Base-by-base conservation (phyloP, 2,113 vertebrate genomes). In the Sorex fumeus region DNA sequence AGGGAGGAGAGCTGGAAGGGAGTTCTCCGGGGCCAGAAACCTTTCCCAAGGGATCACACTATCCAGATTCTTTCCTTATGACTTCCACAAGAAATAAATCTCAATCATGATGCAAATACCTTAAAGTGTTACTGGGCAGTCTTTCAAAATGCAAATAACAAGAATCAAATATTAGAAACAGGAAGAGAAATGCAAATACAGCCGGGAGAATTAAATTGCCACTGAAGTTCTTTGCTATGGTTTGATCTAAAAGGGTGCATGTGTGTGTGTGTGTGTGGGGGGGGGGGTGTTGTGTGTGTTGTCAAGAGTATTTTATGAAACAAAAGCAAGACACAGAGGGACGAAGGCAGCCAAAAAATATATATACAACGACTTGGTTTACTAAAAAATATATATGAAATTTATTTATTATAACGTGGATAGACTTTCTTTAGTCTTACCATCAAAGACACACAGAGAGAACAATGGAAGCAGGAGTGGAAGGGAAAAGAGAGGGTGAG, bases 71-170 rank as follows among this genome's bases (percentile, higher is more conserved):
- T 98, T 97, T 97, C 97, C 98, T 98, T 98, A 98, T 97, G 96
- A 97, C 97, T 96, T 96, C 97, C 96, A 80, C 64, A 97, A 94
- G 93, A 91, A 93, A 97, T 96, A 97, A 97, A 97, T 96, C 97
- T 97, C 91, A 98, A 97, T 97, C 98, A 97, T 93, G n/a, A n/a
- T n/a, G n/a, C n/a, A n/a, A n/a, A n/a, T n/a, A n/a, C n/a, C n/a
- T n/a, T n/a, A n/a, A n/a, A 96, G 98, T 98, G 98, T 98, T 98
- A 98, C 98, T 98, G 98, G 98, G 98, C 96, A 98, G 97, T 98
- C 99, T 99, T 99, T 98, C 97, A 98, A 98, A 98, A 98, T 97
- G 97, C 97, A 98, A 98, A 98, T 98, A 98, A 98, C 96, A 98
- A 97, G 95, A 98, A 98, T 97, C 97, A 98, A 97, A 96, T 93